These are phyloP conservation scores for Pseudococcus jackbeardsleyi DNA, from an alignment of 2,888 invertebrate genomes.

Conservation along the genomic window DNA sequence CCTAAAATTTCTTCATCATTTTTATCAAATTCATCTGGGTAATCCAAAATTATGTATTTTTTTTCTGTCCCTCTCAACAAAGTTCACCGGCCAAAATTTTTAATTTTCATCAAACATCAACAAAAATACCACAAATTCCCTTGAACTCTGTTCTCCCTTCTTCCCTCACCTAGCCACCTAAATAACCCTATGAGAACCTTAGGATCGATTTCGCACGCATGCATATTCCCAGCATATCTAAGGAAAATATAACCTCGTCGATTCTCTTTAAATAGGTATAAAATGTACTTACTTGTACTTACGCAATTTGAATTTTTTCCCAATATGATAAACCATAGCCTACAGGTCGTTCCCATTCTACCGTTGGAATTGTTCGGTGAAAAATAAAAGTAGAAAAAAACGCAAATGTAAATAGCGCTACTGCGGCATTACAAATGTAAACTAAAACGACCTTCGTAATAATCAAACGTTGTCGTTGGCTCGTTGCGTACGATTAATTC, in stretches of 20 bases:
- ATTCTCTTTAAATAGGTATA: neutral
- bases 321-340: constrained; percentile 18
- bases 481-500: constrained; percentile 36
- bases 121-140: neutral
- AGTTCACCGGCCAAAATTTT: too few species aligned
- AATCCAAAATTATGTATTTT: too few species aligned
- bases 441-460: constrained; percentile 38
- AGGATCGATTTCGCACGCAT: neutral
- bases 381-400: constrained; percentile 4
- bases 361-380: neutral
- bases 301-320: neutral
- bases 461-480: constrained; percentile 35
- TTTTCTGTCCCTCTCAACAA: neutral
- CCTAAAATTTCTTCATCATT: too few species aligned
- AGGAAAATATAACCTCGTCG: neutral
- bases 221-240: neutral
- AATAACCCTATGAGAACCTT: neutral
- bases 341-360: constrained; percentile 21
- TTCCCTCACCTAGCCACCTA: neutral
- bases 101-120: too few species aligned
- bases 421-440: neutral
- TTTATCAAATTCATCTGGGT: too few species aligned
- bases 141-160: neutral
- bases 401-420: neutral
- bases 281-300: neutral